Percentiles rank a stretch among this genome's conserved stretches.
phyloP scores from a whole-genome alignment of 2,888 invertebrate genomes.

The Ernsta delagoae region DNA sequence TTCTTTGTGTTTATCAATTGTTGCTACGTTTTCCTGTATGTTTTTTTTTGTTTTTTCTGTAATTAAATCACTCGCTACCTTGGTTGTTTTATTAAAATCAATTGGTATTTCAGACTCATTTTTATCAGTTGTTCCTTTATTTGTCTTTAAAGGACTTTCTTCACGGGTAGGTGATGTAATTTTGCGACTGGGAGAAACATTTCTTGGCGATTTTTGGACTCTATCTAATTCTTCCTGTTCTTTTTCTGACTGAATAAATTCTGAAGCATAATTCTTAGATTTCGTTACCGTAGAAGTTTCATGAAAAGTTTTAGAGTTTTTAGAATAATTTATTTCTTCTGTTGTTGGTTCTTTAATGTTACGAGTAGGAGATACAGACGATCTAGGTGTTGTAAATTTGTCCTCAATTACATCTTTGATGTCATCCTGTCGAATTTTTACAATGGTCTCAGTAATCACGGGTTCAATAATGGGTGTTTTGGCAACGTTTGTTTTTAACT shows the following conservation, averaged over 20 bases:
- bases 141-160: slow-evolving; percentile 59
- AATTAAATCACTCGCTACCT: slow-evolving; percentile 40
- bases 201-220: slow-evolving; percentile 70
- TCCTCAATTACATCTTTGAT: slow-evolving; percentile 37
- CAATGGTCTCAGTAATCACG: slow-evolving; percentile 27
- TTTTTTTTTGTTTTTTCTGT: slow-evolving; percentile 39
- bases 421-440: slow-evolving; percentile 30
- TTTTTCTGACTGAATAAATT: slow-evolving; percentile 66
- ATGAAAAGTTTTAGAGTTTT: slow-evolving; percentile 1
- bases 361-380: slow-evolving; percentile 40
- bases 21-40: slow-evolving; percentile 44
- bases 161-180: slow-evolving; percentile 61
- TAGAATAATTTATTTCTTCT: background rate
- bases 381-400: slow-evolving; percentile 26
- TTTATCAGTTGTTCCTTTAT: slow-evolving; percentile 57
- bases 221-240: slow-evolving; percentile 70
- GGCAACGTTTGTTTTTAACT: slow-evolving; percentile 26
- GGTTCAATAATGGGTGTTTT: slow-evolving; percentile 11
- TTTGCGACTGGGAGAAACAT: slow-evolving; percentile 69
- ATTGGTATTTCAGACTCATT: slow-evolving; percentile 56
- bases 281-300: background rate
- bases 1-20: slow-evolving; percentile 53
- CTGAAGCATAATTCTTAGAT: slow-evolving; percentile 40
- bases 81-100: slow-evolving; percentile 40
- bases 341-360: slow-evolving; percentile 48